Percentiles rank a stretch among this genome's conserved stretches.
Conservation (phyloP, 2,797 vertebrate genomes). For the Sparidentex hasta region DNA sequence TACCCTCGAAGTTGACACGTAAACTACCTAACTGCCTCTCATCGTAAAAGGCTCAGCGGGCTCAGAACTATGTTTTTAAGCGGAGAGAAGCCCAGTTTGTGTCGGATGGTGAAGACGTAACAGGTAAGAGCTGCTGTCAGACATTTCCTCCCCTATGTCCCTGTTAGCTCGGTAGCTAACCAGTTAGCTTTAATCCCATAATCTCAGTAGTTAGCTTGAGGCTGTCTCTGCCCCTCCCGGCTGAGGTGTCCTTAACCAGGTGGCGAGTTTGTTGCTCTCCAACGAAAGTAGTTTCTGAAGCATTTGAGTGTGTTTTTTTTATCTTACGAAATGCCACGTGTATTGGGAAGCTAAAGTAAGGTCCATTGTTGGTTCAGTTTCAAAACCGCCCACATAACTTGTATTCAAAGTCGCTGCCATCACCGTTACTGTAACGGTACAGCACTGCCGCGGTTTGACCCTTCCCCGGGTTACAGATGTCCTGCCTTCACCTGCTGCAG, state of each 20-base stretch:
- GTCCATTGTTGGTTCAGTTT: too few relatives aligned
- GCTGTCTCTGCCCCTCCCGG: conserved; percentile 5
- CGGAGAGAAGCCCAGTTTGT: conserved; percentile 5
- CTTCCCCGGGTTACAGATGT: accelerated
- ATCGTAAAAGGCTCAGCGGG: conserved; percentile 1
- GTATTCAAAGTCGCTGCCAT: neutral
- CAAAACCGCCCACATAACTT: neutral
- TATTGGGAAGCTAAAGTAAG: neutral
- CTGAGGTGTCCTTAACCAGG: neutral
- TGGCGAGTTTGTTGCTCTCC: neutral
- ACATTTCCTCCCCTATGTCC: conserved; percentile 50
- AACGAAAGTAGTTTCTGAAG: neutral
- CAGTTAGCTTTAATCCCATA: conserved; percentile 79
- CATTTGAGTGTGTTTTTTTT: neutral
- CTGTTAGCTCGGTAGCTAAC: conserved; percentile 63
- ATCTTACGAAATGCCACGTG: neutral
- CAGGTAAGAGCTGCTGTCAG: conserved; percentile 63
- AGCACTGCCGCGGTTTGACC: neutral
- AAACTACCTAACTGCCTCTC: neutral
- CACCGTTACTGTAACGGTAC: neutral
- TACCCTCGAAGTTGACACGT: conserved; percentile 71
- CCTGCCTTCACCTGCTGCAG: neutral
- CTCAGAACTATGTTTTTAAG: conserved; percentile 56
- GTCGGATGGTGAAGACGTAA: conserved; percentile 55
- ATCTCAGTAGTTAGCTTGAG: conserved; percentile 68